These are phyloP conservation scores for Corythaixoides concolor DNA, from an alignment of 2,113 vertebrate species.

Conservation along the genomic window DNA sequence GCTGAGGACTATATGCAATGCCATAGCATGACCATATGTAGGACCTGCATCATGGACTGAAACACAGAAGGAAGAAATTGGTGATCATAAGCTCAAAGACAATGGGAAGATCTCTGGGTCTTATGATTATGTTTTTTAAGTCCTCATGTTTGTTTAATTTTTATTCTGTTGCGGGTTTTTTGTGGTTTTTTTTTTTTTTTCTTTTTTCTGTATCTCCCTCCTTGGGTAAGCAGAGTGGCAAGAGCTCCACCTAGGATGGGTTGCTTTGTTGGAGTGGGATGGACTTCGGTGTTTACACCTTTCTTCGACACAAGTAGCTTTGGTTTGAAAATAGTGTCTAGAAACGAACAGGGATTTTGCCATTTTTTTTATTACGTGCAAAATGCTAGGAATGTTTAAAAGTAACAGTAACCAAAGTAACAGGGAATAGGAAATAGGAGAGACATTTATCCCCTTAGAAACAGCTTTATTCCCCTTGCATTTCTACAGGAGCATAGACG, in stretches of 20 bases:
- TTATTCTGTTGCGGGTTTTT: too few species aligned
- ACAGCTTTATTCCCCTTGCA: conserved; percentile 50
- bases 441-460: conserved; percentile 65
- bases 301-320: not conserved
- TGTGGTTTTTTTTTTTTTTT: fast-evolving
- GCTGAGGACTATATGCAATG: not conserved
- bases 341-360: conserved; percentile 35
- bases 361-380: conserved; percentile 58
- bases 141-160: not conserved
- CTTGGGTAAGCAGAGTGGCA: not conserved
- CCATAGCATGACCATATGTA: not conserved
- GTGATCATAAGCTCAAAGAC: not conserved
- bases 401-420: conserved; percentile 69
- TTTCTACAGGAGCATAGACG: conserved; percentile 29
- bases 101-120: not conserved
- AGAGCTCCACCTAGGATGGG: not conserved
- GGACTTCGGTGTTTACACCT: not conserved
- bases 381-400: conserved; percentile 69
- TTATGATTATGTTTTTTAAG: not conserved
- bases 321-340: conserved; percentile 25
- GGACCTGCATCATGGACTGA: not conserved
- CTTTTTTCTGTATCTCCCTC: not conserved
- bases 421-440: conserved; percentile 60
- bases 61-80: not conserved
- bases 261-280: not conserved